These are phyloP conservation scores for Heliconius melpomene DNA, from an alignment of 1,140 invertebrate species.

Conservation along the genomic window DNA sequence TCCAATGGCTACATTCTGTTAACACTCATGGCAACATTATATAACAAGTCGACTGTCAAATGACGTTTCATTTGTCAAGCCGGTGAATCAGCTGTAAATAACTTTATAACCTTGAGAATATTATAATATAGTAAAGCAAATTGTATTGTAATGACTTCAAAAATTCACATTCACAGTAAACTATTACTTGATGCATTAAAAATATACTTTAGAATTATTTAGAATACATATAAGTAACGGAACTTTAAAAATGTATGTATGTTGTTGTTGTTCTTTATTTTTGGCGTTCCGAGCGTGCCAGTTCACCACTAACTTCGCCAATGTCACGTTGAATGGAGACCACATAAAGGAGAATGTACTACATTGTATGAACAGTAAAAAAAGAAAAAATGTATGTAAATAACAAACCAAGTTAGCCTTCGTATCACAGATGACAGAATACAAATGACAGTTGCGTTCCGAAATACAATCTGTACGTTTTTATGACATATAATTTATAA, in stretches of 20 bases:
- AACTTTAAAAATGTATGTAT: background rate
- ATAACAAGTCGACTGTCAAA: background rate
- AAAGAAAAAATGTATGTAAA: background rate
- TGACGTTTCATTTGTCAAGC: conserved; percentile 1
- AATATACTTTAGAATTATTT: background rate
- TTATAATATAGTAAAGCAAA: background rate
- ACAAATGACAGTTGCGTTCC: conserved; percentile 1
- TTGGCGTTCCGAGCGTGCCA: no score
- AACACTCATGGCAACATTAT: background rate
- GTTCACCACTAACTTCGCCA: no score
- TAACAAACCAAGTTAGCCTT: background rate
- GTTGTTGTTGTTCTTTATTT: no score
- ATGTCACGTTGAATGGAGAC: no score
- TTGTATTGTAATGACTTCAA: background rate
- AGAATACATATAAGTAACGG: background rate
- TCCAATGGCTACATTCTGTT: conserved; percentile 4
- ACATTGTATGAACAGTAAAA: no score
- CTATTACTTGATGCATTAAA: background rate
- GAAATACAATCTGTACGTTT: background rate
- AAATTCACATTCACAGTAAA: background rate
- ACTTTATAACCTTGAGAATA: background rate
- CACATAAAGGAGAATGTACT: no score
- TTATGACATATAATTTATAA: background rate
- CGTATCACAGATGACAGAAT: conserved; percentile 1
- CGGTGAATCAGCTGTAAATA: conserved; percentile 13